Evolutionary conservation across 2,797 vertebrate genomes (phyloP).

Genomic region (Halcyon chelicuti): DNA sequence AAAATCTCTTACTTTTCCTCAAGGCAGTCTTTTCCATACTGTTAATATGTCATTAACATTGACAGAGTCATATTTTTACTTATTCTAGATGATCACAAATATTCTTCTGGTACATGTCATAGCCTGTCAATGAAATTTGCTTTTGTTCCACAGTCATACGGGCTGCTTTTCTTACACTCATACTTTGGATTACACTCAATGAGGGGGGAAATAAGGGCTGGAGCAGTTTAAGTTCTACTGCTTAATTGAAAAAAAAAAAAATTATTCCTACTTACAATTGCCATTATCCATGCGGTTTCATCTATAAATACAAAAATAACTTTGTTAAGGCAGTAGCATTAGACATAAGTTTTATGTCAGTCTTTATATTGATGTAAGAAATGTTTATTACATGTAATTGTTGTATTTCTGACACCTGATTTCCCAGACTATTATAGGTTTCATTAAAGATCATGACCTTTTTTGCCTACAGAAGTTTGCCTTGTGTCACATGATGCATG

Average conservation of each 20-base stretch:
- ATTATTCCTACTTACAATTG: not conserved
- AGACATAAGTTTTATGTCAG: not conserved
- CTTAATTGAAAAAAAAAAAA: not conserved
- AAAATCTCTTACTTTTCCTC: not conserved
- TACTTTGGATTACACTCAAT: not conserved
- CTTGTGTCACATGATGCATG: not conserved
- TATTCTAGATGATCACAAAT: not conserved
- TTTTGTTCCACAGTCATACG: not conserved
- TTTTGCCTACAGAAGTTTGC: not conserved
- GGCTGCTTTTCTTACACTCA: not conserved
- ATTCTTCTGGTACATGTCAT: not conserved
- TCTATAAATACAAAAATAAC: not conserved
- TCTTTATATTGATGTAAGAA: not conserved
- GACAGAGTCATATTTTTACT: not conserved
- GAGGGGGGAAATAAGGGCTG: fast-evolving
- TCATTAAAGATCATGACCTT: not conserved
- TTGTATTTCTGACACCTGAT: not conserved
- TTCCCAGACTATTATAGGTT: not conserved
- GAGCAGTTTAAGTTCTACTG: not conserved
- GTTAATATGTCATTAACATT: not conserved
- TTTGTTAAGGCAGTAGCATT: not conserved
- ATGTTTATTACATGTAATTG: not conserved
- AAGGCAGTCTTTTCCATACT: not conserved
- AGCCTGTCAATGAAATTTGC: not conserved
- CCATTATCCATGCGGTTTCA: not conserved